Evolutionary conservation across 2,888 invertebrate species (phyloP), one percentile per base, ranked within the genome.

Genomic region (Calephelis perditalis): DNA sequence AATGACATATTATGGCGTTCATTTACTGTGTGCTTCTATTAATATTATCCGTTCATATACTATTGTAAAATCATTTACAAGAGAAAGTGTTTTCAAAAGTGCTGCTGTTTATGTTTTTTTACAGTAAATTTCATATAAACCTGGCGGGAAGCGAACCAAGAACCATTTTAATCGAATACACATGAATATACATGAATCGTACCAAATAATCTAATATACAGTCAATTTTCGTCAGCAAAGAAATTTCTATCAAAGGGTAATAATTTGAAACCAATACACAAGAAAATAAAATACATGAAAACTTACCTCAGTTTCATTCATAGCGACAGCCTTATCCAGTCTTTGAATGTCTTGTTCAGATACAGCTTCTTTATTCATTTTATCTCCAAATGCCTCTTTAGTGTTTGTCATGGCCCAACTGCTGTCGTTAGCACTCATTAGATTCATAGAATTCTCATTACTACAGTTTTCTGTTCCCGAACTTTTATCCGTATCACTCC

Each of bases 391-490:
- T 67, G 77, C 73, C 64, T 84, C 85, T 66, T 74, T 81, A 69
- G 76, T 78, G 68, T 76, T 83, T 49, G 82, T 81, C 76, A 86
- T 36, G n/a, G 7, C 82, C 73, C 82, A 85, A 68, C 87, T 86
- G 68, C 89, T 73, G 71, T 89, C 90, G 40, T 86, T 86, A 46
- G 74, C 68, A 60, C 71, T 80, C 74, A 85, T 83, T 69, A 79
- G 74, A 77, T 87, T 87, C 75, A 82, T 86, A 58, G 80, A 78
- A 70, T 87, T 88, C 75, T 89, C 89, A 70, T 88, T 87, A 60
- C 76, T 76, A 75, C 86, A 87, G 71, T 88, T 88, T 63, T 90
- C 88, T 71, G 78, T 81, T 9, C 80, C 81, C 61, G 75, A 82
- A 71, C 78, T 85, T 65, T 75, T 76, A 68, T 88, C 86, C 64